Evolutionary conservation across 2,797 vertebrate genomes (phyloP).

Genomic region (Discoglossus pictus): DNA sequence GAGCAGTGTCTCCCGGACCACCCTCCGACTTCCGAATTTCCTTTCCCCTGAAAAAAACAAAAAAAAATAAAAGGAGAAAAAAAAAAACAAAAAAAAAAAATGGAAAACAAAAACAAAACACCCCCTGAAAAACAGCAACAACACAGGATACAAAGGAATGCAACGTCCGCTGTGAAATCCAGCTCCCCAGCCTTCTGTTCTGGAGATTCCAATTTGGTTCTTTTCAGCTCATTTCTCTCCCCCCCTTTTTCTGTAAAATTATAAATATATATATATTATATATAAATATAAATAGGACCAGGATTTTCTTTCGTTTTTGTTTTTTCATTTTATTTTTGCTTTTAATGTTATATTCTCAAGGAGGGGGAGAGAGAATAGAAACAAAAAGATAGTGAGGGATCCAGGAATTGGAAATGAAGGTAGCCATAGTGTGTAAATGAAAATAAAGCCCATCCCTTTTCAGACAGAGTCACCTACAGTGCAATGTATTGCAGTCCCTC

Average conservation of each 20-base stretch:
- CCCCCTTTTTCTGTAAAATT: conserved; percentile 49
- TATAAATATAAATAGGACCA: conserved; percentile 51
- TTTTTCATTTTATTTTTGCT: conserved; percentile 9
- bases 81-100: conserved; percentile 10
- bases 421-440: no score
- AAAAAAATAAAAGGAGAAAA: conserved; percentile 3
- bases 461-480: no score
- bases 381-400: not conserved
- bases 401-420: not conserved
- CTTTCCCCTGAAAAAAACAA: conserved; percentile 10
- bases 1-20: conserved; percentile 46
- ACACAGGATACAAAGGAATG: conserved; percentile 21
- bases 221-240: conserved; percentile 46
- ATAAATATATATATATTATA: conserved; percentile 54
- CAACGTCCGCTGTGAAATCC: conserved; percentile 14
- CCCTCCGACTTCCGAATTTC: conserved; percentile 35
- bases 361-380: conserved; percentile 28
- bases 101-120: conserved; percentile 23
- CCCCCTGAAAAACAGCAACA: not conserved
- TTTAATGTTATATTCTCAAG: conserved; percentile 32
- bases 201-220: conserved; percentile 38
- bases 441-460: no score
- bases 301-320: conserved; percentile 19
- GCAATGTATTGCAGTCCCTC: no score
- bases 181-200: conserved; percentile 18